Base-by-base conservation (phyloP, 30 jellyfish, hydroid and myxozoan species). In the Rhopilema esculentum region DNA sequence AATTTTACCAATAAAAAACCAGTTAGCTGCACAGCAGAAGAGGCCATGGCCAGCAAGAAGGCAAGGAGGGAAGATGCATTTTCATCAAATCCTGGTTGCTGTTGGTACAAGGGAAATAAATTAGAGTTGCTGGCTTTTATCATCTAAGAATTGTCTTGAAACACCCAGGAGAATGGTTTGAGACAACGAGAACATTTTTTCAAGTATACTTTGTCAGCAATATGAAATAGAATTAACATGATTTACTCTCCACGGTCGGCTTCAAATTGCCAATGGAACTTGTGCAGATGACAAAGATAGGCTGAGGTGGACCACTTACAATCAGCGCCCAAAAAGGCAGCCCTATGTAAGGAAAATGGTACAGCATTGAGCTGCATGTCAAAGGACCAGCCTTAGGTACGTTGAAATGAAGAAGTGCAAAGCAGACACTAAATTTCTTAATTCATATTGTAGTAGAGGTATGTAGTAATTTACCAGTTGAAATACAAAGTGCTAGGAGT, bases 1-100 rank as follows among this genome's bases (percentile, higher is more conserved):
- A 75, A 75, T 75, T 75, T 51, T 32, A 75, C 22, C 23, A 78
- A 75, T 33, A n/a, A n/a, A n/a, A n/a, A n/a, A n/a, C n/a, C n/a
- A n/a, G n/a, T n/a, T n/a, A n/a, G n/a, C n/a, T n/a, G n/a, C n/a
- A 33, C 86, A 75, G 86, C 75, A 75, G 76, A 29, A 75, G 86
- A 75, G 79, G 86, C 86, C n/a, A n/a, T 29, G 32, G 86, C 86
- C 86, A 51, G 49, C 16, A 70, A 70, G 23, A 70, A 70, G 23
- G 81, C 66, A 51, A 15, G 20, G 66, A 51, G 15, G 66, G 66
- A 51, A 9, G 66, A 51, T 51, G 66, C 66, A 51, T 51, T 20
- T 51, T 20, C 66, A 9, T 51, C 66, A 51, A 51, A 20, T 51
- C 17, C 66, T 51, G 66, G 66, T 51, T 51, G n/a, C 66, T 51